Percentiles rank a stretch among this genome's conserved stretches.
Evolutionary conservation across 1,140 invertebrate species (phyloP).

Genomic region (Nebria ingens): DNA sequence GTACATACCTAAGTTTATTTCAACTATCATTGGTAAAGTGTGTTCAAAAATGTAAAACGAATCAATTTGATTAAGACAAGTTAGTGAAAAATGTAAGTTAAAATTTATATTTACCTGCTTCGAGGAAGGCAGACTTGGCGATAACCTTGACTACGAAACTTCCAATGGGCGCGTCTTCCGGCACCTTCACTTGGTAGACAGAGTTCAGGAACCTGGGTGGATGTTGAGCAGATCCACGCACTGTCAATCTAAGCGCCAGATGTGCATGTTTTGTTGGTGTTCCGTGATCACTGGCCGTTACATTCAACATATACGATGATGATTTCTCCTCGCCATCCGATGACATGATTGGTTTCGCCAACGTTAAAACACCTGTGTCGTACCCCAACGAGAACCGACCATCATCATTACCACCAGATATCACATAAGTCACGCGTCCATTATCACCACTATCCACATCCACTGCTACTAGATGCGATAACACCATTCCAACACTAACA

Average conservation of each 20-base stretch:
- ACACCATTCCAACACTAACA: slow-evolving; percentile 44
- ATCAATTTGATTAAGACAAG: too few species aligned
- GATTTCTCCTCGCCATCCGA: slow-evolving; percentile 10
- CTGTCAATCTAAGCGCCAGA: slow-evolving; percentile 51
- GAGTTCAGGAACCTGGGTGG: slow-evolving; percentile 69
- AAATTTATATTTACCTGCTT: slow-evolving; percentile 43
- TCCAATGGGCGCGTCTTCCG: slow-evolving; percentile 67
- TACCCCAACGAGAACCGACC: slow-evolving; percentile 69
- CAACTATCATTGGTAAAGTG: too few species aligned
- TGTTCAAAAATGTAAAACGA: too few species aligned
- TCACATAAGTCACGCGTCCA: slow-evolving; percentile 73
- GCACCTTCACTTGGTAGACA: slow-evolving; percentile 64
- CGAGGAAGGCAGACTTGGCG: slow-evolving; percentile 58
- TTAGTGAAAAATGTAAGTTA: too few species aligned
- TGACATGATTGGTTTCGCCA: slow-evolving; percentile 53
- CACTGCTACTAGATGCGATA: slow-evolving; percentile 71
- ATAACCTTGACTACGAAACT: slow-evolving; percentile 66
- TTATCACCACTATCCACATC: slow-evolving; percentile 80
- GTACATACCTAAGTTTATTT: too few species aligned
- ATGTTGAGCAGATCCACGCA: slow-evolving; percentile 63
- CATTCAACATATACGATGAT: slow-evolving; percentile 25
- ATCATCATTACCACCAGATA: slow-evolving; percentile 72
- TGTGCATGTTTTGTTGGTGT: slow-evolving; percentile 52
- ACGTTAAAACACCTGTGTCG: slow-evolving; percentile 61
- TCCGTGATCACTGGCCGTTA: slow-evolving; percentile 71